phyloP scores from a whole-genome alignment of 2,888 invertebrate species.

The Plagiodera versicolora region DNA sequence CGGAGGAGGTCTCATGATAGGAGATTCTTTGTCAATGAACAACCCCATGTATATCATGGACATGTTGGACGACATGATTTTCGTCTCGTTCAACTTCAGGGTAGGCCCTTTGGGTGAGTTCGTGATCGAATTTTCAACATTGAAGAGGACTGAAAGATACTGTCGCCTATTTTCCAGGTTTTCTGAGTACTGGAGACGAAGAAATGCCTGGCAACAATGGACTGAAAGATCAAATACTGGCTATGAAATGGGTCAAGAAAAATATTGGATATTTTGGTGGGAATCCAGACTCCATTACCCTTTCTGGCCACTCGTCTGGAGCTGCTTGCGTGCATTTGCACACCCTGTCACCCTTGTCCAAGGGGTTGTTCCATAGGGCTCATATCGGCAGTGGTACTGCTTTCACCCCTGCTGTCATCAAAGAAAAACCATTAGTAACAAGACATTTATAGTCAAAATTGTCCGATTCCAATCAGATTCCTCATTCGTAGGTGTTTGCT shows the following conservation, averaged over 20 bases:
- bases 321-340: slow-evolving; percentile 50
- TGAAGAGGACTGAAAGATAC: no score
- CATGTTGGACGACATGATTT: slow-evolving; percentile 22
- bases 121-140: no score
- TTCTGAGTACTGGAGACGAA: slow-evolving; percentile 64
- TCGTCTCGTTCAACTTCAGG: slow-evolving; percentile 47
- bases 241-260: slow-evolving; percentile 66
- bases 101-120: slow-evolving; percentile 43
- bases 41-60: no score
- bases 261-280: slow-evolving; percentile 72
- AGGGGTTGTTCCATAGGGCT: slow-evolving; percentile 23
- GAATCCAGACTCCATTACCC: slow-evolving; percentile 65
- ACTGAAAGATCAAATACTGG: slow-evolving; percentile 70
- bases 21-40: slow-evolving; percentile 52
- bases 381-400: neutral
- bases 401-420: neutral
- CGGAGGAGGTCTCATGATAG: slow-evolving; percentile 55
- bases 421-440: neutral
- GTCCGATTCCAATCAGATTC: no score
- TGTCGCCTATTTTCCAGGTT: no score
- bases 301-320: slow-evolving; percentile 61
- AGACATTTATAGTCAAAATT: no score
- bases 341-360: slow-evolving; percentile 46
- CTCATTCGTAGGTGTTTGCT: no score
- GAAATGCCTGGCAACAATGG: slow-evolving; percentile 71